phyloP scores from a whole-genome alignment of 2,888 invertebrate species.

The Brachylomia viminalis region DNA sequence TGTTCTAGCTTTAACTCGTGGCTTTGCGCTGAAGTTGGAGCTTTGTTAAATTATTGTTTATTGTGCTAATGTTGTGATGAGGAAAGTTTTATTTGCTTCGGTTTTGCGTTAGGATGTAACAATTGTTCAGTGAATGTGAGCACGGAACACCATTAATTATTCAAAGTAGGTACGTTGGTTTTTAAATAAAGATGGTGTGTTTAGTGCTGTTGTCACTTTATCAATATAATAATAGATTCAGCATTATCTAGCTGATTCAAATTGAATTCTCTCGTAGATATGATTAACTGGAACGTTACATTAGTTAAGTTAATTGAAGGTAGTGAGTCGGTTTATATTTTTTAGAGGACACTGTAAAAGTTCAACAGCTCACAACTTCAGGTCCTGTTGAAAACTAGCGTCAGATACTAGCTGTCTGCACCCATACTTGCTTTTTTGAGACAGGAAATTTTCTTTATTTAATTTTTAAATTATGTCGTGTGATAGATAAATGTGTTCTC shows the following conservation, averaged over 20 bases:
- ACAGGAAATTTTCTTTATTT: no score
- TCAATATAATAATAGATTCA: background rate
- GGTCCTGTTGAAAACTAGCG: no score
- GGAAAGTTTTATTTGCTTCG: constrained; percentile 36
- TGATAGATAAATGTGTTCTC: no score
- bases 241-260: background rate
- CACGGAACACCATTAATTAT: background rate
- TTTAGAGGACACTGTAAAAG: background rate
- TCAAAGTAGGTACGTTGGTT: background rate
- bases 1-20: constrained; percentile 25
- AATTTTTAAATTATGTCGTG: no score
- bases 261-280: background rate
- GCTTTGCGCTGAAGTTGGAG: constrained; percentile 33
- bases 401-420: no score
- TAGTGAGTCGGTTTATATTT: background rate
- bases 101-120: constrained; percentile 28
- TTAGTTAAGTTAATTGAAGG: background rate
- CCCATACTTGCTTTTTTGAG: no score
- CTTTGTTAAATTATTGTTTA: constrained; percentile 58
- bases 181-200: background rate
- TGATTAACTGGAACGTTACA: background rate
- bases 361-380: background rate
- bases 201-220: background rate
- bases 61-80: constrained; percentile 25
- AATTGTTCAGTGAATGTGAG: constrained; percentile 25